Evolutionary conservation across 1,140 invertebrate species (phyloP).

Genomic region (Belonocnema kinseyi): DNA sequence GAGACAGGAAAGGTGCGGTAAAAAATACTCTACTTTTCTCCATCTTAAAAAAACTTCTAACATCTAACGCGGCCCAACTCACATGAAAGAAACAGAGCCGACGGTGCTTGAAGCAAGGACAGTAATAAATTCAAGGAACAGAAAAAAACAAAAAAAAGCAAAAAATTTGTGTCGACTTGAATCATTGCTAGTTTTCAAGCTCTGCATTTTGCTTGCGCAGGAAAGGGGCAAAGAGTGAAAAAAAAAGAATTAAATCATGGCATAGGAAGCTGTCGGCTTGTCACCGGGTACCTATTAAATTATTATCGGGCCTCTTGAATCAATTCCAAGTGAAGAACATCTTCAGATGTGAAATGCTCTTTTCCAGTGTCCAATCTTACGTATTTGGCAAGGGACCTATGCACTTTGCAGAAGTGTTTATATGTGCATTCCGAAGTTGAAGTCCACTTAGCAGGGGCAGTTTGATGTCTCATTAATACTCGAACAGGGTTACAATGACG

Average conservation of each 20-base stretch:
- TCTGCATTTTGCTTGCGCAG: not conserved
- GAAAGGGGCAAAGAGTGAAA: not conserved
- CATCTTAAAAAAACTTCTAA: too few relatives aligned
- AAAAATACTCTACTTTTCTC: too few relatives aligned
- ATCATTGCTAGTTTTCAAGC: constrained; percentile 1
- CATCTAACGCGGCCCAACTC: too few relatives aligned
- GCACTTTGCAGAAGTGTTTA: constrained; percentile 2
- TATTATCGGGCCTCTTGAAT: constrained; percentile 3
- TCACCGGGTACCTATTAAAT: not conserved
- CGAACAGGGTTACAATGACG: not conserved
- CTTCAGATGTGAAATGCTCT: not conserved
- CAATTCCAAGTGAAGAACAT: not conserved
- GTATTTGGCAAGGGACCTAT: not conserved
- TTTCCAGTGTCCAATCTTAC: not conserved
- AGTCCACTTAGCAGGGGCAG: not conserved
- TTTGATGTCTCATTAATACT: not conserved
- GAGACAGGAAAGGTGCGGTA: too few relatives aligned
- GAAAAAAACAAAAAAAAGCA: not conserved
- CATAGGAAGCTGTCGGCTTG: not conserved
- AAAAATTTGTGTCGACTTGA: not conserved
- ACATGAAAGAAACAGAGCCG: not conserved
- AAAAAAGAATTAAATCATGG: not conserved
- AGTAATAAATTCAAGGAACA: not conserved
- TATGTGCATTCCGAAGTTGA: not conserved
- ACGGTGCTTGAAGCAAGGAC: not conserved